Conservation (phyloP, 2,888 invertebrate genomes). For the Monoplex corrugatus region DNA sequence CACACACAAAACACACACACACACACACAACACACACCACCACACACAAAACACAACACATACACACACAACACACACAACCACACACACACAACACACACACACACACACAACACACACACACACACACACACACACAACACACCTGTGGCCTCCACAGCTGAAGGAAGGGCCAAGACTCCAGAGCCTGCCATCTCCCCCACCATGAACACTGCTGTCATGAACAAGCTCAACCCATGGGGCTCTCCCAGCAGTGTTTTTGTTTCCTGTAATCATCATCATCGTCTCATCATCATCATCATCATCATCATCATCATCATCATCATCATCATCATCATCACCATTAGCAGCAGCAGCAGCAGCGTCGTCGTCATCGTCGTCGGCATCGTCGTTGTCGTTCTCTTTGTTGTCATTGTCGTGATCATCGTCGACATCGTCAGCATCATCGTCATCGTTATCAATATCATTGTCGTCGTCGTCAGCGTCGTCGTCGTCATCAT, state of each 20-base stretch:
- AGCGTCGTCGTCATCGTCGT: neutral
- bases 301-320: constrained; percentile 35
- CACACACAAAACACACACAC: neutral
- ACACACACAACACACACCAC: neutral
- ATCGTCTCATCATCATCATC: constrained; percentile 34
- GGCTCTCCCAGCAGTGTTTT: constrained; percentile 31
- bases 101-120: too few relatives aligned
- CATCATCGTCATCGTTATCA: neutral
- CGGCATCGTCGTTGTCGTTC: constrained; percentile 30
- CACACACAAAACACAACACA: neutral
- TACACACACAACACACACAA: neutral
- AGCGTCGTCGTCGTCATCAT: neutral
- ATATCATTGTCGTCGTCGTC: neutral
- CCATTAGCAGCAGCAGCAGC: too few relatives aligned
- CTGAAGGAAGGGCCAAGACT: constrained; percentile 87
- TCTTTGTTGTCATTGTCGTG: neutral
- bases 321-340: neutral
- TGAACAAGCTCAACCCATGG: constrained; percentile 66
- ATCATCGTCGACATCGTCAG: neutral
- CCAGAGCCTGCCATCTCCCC: constrained; percentile 84
- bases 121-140: too few relatives aligned
- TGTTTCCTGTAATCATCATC: constrained; percentile 37
- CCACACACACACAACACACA: neutral
- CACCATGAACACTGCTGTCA: constrained; percentile 43
- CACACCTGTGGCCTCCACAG: constrained; percentile 86